Base-by-base conservation (phyloP, 1,140 invertebrate genomes). In the Megathymus violae region DNA sequence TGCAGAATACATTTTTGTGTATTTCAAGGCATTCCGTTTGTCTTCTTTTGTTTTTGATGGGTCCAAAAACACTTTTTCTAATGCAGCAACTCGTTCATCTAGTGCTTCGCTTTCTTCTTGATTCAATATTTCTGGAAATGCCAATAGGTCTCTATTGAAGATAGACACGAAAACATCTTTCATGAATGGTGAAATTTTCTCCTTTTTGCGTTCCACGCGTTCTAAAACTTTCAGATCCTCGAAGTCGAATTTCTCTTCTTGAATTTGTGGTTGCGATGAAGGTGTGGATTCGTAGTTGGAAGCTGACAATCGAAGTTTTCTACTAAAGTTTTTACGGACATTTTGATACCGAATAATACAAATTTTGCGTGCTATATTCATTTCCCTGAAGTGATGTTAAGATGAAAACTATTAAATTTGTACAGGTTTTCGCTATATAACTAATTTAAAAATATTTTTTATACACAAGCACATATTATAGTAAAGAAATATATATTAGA, bases 81-180 rank as follows among this genome's bases (percentile, higher is more conserved):
- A 91, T 61, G 91, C 93, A 52, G 76, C 89, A 51, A 93, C 76
- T 62, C 93, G 90, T 72, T 92, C 93, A 67, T 93, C 92, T 1
- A 96, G 83, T 11, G 87, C 93, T 69, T 94, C 92, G 15, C 91
- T 86, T 64, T 94, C 93, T 46, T 96, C 95, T 65, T 93, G 93
- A 43, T 93, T 93, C 41, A 97, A 77, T 56, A 94, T 92, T 78
- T 96, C 93, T 0, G 95, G 95, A 78, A 92, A 96, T 0, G 92
- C 89, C 0, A 96, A 75, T 16, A 95, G 79, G 40, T 95, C 93
- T 0, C 75, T 76, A 69, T 95, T 93, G 70, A 93, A 93, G 10
- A 85, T 67, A 0, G 94, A 94, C 1, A 93, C n/a, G 56, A 95
- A 93, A 1, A 95, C 71, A 76, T 94, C 92, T 72, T 95, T 95